Conservation (phyloP, 2,888 invertebrate genomes). For the Tenthredo distinguenda region DNA sequence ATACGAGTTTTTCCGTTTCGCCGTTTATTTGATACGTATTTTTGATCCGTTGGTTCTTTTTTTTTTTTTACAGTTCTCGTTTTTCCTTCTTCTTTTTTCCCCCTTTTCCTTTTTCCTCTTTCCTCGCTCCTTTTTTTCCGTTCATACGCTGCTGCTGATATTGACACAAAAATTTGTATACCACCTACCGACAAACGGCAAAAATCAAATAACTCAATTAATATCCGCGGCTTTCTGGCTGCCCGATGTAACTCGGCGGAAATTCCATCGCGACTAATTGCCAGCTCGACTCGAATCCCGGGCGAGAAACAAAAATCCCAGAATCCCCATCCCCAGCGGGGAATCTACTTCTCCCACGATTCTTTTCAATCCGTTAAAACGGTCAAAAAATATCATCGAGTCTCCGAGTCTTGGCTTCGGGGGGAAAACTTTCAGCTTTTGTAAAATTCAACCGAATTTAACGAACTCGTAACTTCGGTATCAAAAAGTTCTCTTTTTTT, state of each 20-base stretch:
- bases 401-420: not conserved
- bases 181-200: not conserved
- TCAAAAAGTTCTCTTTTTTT: not conserved
- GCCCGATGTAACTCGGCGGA: not conserved
- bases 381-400: not conserved
- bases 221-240: not conserved
- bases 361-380: not conserved
- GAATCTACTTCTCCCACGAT: not conserved
- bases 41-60: not conserved
- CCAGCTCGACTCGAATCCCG: not conserved
- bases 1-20: conserved; percentile 8
- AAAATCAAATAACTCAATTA: not conserved
- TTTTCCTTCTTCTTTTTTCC: not conserved
- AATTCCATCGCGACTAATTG: not conserved
- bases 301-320: not conserved
- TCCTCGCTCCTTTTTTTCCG: conserved; percentile 49
- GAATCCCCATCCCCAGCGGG: not conserved
- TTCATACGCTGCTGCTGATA: conserved; percentile 20
- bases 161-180: not conserved
- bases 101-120: not conserved
- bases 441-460: not conserved
- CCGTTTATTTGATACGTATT: conserved; percentile 9
- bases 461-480: not conserved
- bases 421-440: not conserved
- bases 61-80: no score